Evolutionary conservation across 2,113 vertebrate species (phyloP).

Genomic region (Pteruthius melanotis): DNA sequence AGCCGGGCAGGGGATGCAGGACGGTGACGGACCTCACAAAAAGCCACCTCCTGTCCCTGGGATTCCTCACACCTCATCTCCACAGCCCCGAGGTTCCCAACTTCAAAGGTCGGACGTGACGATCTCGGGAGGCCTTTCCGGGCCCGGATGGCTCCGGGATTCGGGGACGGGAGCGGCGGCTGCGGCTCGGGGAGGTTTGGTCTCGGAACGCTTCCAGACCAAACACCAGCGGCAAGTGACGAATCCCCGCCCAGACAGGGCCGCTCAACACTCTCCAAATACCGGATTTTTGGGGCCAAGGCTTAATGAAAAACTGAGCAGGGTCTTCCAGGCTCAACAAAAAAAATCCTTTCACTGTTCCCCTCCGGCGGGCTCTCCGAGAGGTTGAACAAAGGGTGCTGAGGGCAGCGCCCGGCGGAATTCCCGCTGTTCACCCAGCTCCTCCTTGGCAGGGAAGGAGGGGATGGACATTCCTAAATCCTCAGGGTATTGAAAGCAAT

Average conservation of each 20-base stretch:
- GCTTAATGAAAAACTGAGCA: not conserved
- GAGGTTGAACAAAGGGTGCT: not conserved
- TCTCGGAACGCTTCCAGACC: not conserved
- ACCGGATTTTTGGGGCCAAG: not conserved
- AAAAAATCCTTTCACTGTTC: not conserved
- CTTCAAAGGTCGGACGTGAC: not conserved
- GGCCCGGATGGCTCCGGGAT: fast-evolving
- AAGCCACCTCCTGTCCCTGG: not conserved
- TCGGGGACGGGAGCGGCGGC: not conserved
- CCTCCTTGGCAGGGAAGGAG: not conserved
- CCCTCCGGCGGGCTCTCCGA: not conserved
- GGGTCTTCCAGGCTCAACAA: not conserved
- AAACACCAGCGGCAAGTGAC: not conserved
- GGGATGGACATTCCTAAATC: not conserved
- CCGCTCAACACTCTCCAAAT: not conserved
- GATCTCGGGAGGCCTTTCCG: not conserved
- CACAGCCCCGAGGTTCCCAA: not conserved
- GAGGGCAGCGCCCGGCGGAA: not conserved
- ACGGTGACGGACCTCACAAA: fast-evolving
- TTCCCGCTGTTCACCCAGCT: not conserved
- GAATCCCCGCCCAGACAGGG: not conserved
- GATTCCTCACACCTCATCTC: not conserved
- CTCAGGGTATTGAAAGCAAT: fast-evolving
- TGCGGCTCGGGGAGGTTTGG: not conserved
- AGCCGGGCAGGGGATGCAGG: fast-evolving